Conservation (phyloP, 2,888 invertebrate species). For the Pristionchus maxplancki region DNA sequence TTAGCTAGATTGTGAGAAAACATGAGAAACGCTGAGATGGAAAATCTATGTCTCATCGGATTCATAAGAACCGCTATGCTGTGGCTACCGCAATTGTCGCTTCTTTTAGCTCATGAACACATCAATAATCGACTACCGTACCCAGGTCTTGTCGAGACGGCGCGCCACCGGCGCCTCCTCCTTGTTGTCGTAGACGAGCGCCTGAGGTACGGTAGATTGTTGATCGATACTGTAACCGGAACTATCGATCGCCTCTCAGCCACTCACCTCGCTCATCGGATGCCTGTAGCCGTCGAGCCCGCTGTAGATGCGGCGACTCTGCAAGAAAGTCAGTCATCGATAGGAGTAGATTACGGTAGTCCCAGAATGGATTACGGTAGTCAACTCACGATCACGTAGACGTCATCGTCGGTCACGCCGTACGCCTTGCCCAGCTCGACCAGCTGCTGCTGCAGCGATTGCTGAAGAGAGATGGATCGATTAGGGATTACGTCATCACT, state of each 20-base stretch:
- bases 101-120: not conserved
- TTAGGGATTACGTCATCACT: no score
- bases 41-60: not conserved
- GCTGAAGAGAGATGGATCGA: not conserved
- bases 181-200: slow-evolving; percentile 48
- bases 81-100: not conserved
- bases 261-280: slow-evolving; percentile 38
- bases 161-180: not conserved
- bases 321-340: not conserved
- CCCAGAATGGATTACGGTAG: not conserved
- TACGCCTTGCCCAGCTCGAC: not conserved
- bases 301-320: slow-evolving; percentile 33
- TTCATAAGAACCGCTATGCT: not conserved
- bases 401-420: not conserved
- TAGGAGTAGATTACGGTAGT: not conserved
- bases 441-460: not conserved
- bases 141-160: slow-evolving; percentile 31
- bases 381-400: slow-evolving; percentile 33
- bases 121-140: slow-evolving; percentile 7
- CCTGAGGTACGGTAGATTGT: slow-evolving; percentile 27
- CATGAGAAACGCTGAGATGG: not conserved
- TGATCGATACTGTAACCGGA: not conserved
- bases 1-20: not conserved
- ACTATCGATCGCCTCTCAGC: not conserved
- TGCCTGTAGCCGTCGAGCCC: slow-evolving; percentile 43